Evolutionary conservation across 1,140 invertebrate species (phyloP), one percentile per base, ranked within the genome.

Genomic region (Bombus ignitus): DNA sequence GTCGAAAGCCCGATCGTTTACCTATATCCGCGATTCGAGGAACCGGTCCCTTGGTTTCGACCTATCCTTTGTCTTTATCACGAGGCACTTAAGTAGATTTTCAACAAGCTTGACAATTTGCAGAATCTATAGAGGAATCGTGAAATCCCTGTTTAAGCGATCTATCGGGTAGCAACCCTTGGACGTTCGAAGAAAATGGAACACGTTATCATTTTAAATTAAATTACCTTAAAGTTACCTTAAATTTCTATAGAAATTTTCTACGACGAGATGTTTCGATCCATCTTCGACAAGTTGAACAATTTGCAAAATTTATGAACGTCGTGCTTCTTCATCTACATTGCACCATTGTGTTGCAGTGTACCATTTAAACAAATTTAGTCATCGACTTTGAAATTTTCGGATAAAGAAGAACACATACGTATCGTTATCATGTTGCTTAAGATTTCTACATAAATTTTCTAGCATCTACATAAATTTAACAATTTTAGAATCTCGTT

Each of bases 1-100:
- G 70, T 47, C 42, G 68, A 90, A 87, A 83, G 85, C 70, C 79
- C 73, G 83, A 89, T 89, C 85, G 88, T 76, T 79, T 39, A 25
- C 66, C 62, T 90, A 78, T 84, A 89, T 84, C 86, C 66, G 39
- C 62, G 68, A 84, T 78, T 76, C 65, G 47, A 70, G 70, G 8
- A 53, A 12, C 66, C 32, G 18, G 25, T 53, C 18, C n/a, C 25
- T 18, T 10, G 22, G 28, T 22, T 18, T 75, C 39, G 22, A 25
- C 32, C 28, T 65, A 47, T 22, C 81, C 53, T 70, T 77, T 77
- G 28, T 70, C 74, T 57, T 13, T n/a, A 35, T 44, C 44, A 15
- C 10, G 13, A 25, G 28, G 39, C 44, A 25, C 57, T 83, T 57
- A 39, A 42, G 39, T 65, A 77, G 59, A 53, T 75, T 75, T 77